These are phyloP conservation scores for Chascanopsetta lugubris DNA, from an alignment of 2,113 vertebrate genomes.

Conservation along the genomic window DNA sequence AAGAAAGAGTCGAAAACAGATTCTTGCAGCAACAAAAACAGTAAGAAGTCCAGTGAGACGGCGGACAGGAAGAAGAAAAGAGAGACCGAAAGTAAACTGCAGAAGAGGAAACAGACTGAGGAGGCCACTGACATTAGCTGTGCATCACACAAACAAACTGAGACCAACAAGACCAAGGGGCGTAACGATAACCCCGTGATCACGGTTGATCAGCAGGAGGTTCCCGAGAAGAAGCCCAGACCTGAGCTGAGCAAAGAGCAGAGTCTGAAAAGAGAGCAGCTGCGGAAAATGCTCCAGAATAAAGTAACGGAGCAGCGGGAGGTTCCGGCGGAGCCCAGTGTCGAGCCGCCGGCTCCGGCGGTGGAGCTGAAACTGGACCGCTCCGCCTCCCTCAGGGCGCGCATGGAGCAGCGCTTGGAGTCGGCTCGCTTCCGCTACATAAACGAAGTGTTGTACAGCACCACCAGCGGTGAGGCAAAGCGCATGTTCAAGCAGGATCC, in stretches of 20 bases:
- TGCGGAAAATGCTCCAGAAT: slow-evolving; percentile 57
- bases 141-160: not conserved
- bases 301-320: not conserved
- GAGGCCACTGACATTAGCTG: not conserved
- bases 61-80: slow-evolving; percentile 25
- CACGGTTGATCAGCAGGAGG: slow-evolving; percentile 10
- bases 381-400: slow-evolving; percentile 76
- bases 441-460: slow-evolving; percentile 89
- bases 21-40: slow-evolving; percentile 8
- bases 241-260: slow-evolving; percentile 46
- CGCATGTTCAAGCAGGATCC: slow-evolving; percentile 87
- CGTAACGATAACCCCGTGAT: not conserved
- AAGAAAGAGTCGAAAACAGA: slow-evolving; percentile 15
- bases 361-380: slow-evolving; percentile 52
- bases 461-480: slow-evolving; percentile 82
- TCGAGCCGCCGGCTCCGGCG: not conserved
- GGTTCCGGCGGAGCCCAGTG: slow-evolving; percentile 4
- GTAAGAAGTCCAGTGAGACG: not conserved
- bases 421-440: slow-evolving; percentile 90
- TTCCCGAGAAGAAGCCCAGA: slow-evolving; percentile 25
- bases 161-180: slow-evolving; percentile 7
- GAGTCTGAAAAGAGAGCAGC: slow-evolving; percentile 50
- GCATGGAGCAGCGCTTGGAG: slow-evolving; percentile 87
- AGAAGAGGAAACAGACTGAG: slow-evolving; percentile 45
- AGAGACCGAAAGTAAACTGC: slow-evolving; percentile 19